These are phyloP conservation scores for Crepidodera aurea DNA, from an alignment of 2,888 invertebrate genomes.

Conservation along the genomic window DNA sequence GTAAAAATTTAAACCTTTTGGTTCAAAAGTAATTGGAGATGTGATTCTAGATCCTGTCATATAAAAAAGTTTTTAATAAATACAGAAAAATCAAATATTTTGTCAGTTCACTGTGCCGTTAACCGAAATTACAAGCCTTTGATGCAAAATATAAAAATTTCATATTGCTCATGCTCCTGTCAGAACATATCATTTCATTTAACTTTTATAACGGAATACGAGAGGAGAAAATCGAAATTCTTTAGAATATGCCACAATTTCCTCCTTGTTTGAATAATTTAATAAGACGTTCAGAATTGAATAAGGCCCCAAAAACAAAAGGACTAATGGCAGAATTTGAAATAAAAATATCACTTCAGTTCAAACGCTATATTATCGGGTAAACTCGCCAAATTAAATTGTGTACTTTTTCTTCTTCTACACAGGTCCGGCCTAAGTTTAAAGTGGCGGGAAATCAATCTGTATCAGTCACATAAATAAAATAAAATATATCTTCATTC, in stretches of 20 bases:
- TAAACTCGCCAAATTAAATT: conserved; percentile 47
- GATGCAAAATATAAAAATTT: conserved; percentile 18
- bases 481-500: too few relatives aligned
- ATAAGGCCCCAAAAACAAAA: conserved; percentile 36
- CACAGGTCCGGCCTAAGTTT: too few relatives aligned
- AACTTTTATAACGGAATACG: conserved; percentile 27
- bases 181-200: conserved; percentile 32
- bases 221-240: conserved; percentile 22
- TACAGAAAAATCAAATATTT: too few relatives aligned
- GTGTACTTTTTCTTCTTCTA: too few relatives aligned
- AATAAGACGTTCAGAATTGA: conserved; percentile 37
- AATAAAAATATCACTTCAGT: conserved; percentile 38
- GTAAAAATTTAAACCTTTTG: too few relatives aligned
- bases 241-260: conserved; percentile 35
- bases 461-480: too few relatives aligned
- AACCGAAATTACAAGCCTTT: conserved; percentile 14
- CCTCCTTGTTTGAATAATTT: conserved; percentile 39
- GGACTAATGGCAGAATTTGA: conserved; percentile 37
- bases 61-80: too few relatives aligned
- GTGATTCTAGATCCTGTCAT: too few relatives aligned
- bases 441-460: too few relatives aligned
- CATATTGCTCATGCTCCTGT: conserved; percentile 23
- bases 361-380: conserved; percentile 34
- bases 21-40: too few relatives aligned
- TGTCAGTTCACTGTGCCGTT: too few relatives aligned